Base-by-base conservation (phyloP, 2,888 invertebrate genomes). In the Lordiphosa fenestrarum region DNA sequence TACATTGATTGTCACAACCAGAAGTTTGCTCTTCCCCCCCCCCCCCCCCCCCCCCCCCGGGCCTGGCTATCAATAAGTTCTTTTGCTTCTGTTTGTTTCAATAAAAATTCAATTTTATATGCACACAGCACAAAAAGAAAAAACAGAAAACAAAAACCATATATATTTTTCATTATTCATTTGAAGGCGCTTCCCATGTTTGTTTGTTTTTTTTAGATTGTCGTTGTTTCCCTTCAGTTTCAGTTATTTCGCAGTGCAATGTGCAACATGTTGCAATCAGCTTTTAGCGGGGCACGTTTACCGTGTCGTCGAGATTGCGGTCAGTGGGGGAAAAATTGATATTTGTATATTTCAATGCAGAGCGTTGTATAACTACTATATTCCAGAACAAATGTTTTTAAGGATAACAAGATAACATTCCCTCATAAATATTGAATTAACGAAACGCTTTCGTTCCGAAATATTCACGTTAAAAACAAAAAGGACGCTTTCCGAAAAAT, bases 21-120 rank as follows among this genome's bases (percentile, higher is more conserved):
- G 30, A 30, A 9, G 30, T 49, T 41, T 48, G 37, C 46, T 39
- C 48, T 55, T 13, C 53, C 58, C 51, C 57, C 71, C 15, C 15
- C 15, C n/a, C n/a, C n/a, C n/a, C n/a, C n/a, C n/a, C n/a, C n/a
- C n/a, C n/a, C n/a, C n/a, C n/a, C n/a, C n/a, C n/a, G n/a, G n/a
- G 65, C 48, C 62, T 55, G 59, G 25, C 37, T 66, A 57, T 71
- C 58, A 68, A 62, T 68, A 19, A 54, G 46, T 23, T 59, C 51
- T 47, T 65, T 19, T 42, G 42, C 41, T 49, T 52, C 42, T 63
- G 60, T 67, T 72, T 72, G 62, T 65, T 67, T 53, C 73, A 71
- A 69, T 71, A 73, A 69, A 74, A 71, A 66, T 73, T 71, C 75
- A 74, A 71, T 73, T 73, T 69, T 50, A 64, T 52, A 71, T 75